phyloP scores from a whole-genome alignment of 2,113 vertebrate genomes.

The Urocynchramus pylzowi region DNA sequence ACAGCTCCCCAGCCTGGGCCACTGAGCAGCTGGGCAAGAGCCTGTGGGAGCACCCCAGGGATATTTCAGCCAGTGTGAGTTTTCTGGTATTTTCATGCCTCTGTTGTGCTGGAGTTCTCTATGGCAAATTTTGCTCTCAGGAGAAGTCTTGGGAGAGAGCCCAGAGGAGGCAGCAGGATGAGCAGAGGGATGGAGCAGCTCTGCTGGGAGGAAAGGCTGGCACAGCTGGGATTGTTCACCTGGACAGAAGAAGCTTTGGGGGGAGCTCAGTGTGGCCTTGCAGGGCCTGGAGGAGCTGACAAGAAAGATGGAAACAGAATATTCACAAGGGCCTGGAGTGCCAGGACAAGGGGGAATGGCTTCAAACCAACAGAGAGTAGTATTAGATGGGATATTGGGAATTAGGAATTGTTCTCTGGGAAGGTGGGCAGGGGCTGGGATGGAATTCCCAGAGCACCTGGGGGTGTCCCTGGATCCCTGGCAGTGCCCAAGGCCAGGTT shows the following conservation, averaged over 20 bases:
- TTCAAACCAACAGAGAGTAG: fast-evolving
- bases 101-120: neutral
- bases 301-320: neutral
- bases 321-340: neutral
- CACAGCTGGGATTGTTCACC: neutral
- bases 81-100: neutral
- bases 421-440: neutral
- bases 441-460: neutral
- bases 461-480: neutral
- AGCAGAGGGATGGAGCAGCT: neutral
- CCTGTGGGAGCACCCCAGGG: neutral
- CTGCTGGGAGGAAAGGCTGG: neutral
- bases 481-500: neutral
- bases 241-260: neutral
- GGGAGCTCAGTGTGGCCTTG: neutral
- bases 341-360: neutral
- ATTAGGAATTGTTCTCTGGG: fast-evolving
- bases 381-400: fast-evolving
- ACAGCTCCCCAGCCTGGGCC: neutral
- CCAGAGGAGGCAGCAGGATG: neutral
- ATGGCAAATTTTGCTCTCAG: neutral
- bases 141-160: neutral
- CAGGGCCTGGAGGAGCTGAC: neutral
- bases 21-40: neutral
- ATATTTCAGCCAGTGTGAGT: fast-evolving